Evolutionary conservation across 2,113 vertebrate species (phyloP).

Genomic region (Percina caprodes): DNA sequence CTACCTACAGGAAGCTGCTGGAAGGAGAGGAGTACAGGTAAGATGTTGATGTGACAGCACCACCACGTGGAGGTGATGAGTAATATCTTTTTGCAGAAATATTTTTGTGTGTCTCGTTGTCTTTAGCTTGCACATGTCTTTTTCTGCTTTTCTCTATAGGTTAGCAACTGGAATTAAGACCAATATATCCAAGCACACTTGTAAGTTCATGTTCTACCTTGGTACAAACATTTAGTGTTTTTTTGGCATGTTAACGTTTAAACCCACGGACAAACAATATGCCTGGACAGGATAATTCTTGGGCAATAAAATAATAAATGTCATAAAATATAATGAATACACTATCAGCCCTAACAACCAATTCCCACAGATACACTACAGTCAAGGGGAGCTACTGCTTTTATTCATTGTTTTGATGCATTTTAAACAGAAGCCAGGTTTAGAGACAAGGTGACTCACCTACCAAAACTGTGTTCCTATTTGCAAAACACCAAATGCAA

Average conservation of each 20-base stretch:
- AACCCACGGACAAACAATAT: not conserved
- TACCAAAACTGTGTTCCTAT: not conserved
- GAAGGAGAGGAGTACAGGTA: constrained; percentile 91
- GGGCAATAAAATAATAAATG: not conserved
- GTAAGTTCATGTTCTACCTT: constrained; percentile 54
- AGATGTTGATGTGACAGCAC: not conserved
- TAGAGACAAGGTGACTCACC: not conserved
- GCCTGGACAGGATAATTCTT: not conserved
- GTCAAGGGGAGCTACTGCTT: not conserved
- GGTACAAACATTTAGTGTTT: not conserved
- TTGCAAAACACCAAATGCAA: not conserved
- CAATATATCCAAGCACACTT: constrained; percentile 73
- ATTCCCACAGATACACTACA: not conserved
- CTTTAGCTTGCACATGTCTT: not conserved
- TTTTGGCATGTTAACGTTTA: not conserved
- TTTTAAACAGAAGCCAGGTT: not conserved
- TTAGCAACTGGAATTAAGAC: constrained; percentile 78
- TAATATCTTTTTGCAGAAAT: not conserved
- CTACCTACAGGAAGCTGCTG: constrained; percentile 93
- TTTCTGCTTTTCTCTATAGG: constrained; percentile 50
- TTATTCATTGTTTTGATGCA: not conserved
- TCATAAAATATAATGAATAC: not conserved
- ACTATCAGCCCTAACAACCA: not conserved
- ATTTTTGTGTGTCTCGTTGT: not conserved
- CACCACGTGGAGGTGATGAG: not conserved